Conservation (phyloP, 2,888 invertebrate genomes). For the Poecilus cupreus region DNA sequence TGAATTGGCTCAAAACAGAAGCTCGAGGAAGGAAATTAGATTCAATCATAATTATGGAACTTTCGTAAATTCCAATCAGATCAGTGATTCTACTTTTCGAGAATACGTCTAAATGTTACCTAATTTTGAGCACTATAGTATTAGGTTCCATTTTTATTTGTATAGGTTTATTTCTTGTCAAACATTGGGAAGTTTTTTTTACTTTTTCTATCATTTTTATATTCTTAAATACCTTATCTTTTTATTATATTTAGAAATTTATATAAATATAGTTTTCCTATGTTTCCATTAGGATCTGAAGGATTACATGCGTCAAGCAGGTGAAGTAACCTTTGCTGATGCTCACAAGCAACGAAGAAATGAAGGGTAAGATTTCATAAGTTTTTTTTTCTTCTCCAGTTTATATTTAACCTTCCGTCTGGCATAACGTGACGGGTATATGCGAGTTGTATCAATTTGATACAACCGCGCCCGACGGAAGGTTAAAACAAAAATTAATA, state of each 20-base stretch:
- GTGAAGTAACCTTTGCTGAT: conserved; percentile 98
- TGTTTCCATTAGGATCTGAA: conserved; percentile 90
- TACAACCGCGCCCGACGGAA: too few relatives aligned
- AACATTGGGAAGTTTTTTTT: conserved; percentile 54
- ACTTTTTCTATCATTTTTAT: conserved; percentile 49
- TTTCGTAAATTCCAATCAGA: not conserved
- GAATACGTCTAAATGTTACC: conserved; percentile 49
- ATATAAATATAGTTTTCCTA: conserved; percentile 63
- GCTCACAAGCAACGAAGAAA: conserved; percentile 97
- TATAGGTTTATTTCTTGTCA: conserved; percentile 49
- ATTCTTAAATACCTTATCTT: conserved; percentile 25
- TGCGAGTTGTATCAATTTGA: too few relatives aligned
- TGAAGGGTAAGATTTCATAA: conserved; percentile 83
- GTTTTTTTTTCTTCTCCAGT: too few relatives aligned
- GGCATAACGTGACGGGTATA: too few relatives aligned
- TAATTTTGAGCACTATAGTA: conserved; percentile 59
- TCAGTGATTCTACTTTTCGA: not conserved
- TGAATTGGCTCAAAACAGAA: not conserved
- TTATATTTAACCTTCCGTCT: too few relatives aligned
- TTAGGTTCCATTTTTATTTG: conserved; percentile 41
- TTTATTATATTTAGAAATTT: too few relatives aligned
- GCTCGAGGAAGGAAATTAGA: not conserved
- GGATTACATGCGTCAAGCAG: conserved; percentile 99
- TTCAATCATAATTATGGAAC: not conserved
- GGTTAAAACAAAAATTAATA: too few relatives aligned